phyloP scores from a whole-genome alignment of 1,140 invertebrate genomes.

The Pentalonia nigronervosa region DNA sequence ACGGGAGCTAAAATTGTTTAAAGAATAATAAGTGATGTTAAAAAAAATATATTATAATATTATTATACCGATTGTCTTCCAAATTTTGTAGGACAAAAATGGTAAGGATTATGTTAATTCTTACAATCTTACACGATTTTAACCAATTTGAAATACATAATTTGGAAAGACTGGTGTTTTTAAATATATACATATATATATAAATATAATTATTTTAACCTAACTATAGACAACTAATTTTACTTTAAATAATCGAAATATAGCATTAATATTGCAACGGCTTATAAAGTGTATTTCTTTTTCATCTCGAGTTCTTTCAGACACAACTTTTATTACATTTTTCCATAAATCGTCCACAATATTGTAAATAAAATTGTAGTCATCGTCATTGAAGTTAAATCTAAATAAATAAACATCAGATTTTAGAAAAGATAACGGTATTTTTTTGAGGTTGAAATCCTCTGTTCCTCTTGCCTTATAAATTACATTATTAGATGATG shows the following conservation, averaged over 20 bases:
- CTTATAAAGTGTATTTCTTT: not conserved
- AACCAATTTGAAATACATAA: not conserved
- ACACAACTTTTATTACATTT: not conserved
- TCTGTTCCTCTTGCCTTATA: too few species aligned
- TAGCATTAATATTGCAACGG: not conserved
- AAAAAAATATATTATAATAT: not conserved
- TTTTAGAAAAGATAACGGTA: not conserved
- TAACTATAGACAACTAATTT: not conserved
- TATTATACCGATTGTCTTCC: not conserved
- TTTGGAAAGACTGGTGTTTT: too few species aligned
- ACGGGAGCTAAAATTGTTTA: not conserved
- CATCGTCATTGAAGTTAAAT: not conserved
- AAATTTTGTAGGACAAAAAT: not conserved
- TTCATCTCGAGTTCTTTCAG: not conserved
- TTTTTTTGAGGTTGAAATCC: too few species aligned
- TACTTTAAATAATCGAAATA: conserved; percentile 22
- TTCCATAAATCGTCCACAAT: not conserved
- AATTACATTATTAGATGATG: not conserved
- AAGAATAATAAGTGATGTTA: not conserved
- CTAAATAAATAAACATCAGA: not conserved
- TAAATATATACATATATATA: too few species aligned
- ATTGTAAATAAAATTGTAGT: conserved; percentile 27
- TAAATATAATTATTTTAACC: too few species aligned
- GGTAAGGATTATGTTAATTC: too few species aligned
- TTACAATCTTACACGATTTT: too few species aligned